Evolutionary conservation across 2,888 invertebrate genomes (phyloP).

Genomic region (Rhagonycha lutea): DNA sequence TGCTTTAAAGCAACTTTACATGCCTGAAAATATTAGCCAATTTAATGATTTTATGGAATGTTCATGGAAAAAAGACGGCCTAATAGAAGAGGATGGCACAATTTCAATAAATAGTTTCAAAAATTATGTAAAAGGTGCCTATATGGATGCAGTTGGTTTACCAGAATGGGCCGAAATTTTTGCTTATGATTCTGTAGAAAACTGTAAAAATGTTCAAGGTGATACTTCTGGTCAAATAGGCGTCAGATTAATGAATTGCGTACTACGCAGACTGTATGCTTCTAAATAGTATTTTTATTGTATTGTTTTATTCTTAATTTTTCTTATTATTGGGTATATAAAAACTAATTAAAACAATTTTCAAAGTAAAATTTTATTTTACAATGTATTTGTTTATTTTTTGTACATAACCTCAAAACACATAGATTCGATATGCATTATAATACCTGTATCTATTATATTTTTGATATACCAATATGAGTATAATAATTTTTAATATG

Average conservation of each 20-base stretch:
- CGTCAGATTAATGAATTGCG: constrained; percentile 15
- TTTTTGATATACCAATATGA: neutral
- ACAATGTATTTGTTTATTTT: too few relatives aligned
- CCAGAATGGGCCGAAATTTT: constrained; percentile 8
- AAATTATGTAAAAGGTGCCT: constrained; percentile 6
- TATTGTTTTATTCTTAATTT: neutral
- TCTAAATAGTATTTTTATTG: neutral
- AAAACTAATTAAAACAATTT: neutral
- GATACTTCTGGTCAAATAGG: constrained; percentile 10
- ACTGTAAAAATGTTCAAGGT: constrained; percentile 7
- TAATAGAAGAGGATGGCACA: constrained; percentile 5
- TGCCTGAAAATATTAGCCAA: constrained; percentile 14
- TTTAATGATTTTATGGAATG: constrained; percentile 20
- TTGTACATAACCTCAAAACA: neutral
- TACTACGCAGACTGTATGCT: constrained; percentile 7
- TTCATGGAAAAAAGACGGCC: constrained; percentile 17
- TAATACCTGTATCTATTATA: neutral
- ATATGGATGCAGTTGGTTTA: constrained; percentile 8
- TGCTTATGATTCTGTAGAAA: constrained; percentile 7
- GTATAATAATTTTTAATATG: neutral
- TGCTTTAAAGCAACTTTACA: constrained; percentile 10
- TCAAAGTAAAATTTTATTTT: too few relatives aligned
- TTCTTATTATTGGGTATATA: neutral
- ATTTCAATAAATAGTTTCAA: neutral
- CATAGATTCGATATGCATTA: neutral